phyloP scores from a whole-genome alignment of 2,113 vertebrate genomes.

The Etheostoma spectabile region DNA sequence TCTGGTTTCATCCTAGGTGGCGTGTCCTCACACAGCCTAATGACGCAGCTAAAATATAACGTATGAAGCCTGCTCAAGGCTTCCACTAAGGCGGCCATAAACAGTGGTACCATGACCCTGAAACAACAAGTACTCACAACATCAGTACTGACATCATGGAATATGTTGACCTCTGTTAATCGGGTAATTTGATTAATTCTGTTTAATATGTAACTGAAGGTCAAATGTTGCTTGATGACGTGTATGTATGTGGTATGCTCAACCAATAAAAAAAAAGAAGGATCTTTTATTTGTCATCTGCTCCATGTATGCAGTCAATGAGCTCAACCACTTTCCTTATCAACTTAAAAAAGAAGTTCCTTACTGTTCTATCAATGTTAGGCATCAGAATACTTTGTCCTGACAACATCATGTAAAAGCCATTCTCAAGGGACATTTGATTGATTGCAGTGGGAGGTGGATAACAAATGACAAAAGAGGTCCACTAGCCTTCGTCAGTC shows the following conservation, averaged over 20 bases:
- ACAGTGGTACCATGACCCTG: slow-evolving; percentile 50
- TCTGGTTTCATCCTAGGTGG: slow-evolving; percentile 47
- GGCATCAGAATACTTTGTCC: not conserved
- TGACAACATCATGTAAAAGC: not conserved
- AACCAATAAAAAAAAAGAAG: not conserved
- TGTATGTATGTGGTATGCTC: not conserved
- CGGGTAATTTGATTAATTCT: slow-evolving; percentile 10
- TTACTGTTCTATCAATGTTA: not conserved
- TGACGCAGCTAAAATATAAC: slow-evolving; percentile 42
- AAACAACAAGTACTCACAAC: slow-evolving; percentile 28
- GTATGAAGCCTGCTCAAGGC: slow-evolving; percentile 44
- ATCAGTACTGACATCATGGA: slow-evolving; percentile 63
- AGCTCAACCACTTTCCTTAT: not conserved
- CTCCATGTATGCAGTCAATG: not conserved
- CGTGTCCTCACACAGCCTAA: slow-evolving; percentile 36
- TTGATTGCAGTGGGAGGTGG: not conserved
- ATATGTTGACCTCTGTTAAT: slow-evolving; percentile 26
- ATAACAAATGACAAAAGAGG: not conserved
- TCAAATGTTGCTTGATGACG: not conserved
- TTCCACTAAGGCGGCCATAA: slow-evolving; percentile 66
- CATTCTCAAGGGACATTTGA: not conserved
- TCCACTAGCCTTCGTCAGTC: not conserved
- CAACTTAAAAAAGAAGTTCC: not conserved
- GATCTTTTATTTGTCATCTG: not conserved
- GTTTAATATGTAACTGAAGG: not conserved